phyloP scores from a whole-genome alignment of 2,888 invertebrate genomes.

The Pseudococcus jackbeardsleyi region DNA sequence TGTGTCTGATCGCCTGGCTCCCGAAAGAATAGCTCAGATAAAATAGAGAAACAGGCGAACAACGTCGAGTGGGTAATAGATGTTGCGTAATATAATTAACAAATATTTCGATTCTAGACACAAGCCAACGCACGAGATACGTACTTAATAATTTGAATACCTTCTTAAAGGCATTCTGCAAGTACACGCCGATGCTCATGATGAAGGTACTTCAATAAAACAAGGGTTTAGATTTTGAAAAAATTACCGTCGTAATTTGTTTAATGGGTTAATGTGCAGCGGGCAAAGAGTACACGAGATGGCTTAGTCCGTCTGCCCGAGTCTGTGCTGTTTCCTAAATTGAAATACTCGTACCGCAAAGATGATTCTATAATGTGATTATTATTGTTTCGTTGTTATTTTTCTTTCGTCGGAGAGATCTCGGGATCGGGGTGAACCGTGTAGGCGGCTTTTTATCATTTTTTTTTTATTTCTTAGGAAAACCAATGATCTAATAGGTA shows the following conservation, averaged over 20 bases:
- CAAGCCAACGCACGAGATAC: constrained; percentile 46
- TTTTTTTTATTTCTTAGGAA: neutral
- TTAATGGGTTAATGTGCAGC: constrained; percentile 29
- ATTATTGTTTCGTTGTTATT: constrained; percentile 34
- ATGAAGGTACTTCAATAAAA: neutral
- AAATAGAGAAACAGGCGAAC: constrained; percentile 46
- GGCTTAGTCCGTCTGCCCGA: neutral
- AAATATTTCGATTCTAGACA: constrained; percentile 49
- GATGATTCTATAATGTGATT: constrained; percentile 8
- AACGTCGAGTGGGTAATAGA: constrained; percentile 35
- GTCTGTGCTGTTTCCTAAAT: neutral
- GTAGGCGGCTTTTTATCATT: neutral
- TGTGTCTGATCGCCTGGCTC: constrained; percentile 46
- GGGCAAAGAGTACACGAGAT: neutral
- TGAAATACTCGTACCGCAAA: neutral
- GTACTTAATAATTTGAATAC: constrained; percentile 28
- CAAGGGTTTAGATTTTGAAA: neutral
- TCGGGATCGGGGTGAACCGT: neutral
- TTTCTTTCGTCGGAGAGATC: neutral
- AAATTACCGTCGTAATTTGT: neutral
- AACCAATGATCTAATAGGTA: constrained; percentile 14
- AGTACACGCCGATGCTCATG: neutral
- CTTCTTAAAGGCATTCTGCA: neutral
- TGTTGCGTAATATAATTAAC: constrained; percentile 46
- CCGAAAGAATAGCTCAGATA: constrained; percentile 20